Evolutionary conservation across 2,888 invertebrate genomes (phyloP).

Genomic region (Scaptomyza tumidula): DNA sequence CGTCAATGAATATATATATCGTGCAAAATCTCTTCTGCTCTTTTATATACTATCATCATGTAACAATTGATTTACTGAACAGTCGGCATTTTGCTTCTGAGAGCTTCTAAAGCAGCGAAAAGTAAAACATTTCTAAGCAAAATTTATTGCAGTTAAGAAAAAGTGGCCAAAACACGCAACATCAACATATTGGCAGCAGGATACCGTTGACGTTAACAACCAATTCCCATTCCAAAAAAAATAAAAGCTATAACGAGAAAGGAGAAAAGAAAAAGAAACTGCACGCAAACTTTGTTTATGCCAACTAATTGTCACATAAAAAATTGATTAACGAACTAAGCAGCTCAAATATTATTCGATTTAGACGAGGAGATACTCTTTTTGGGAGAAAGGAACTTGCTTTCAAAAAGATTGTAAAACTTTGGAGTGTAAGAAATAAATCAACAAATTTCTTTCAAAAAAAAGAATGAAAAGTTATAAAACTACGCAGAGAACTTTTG

Average conservation of each 20-base stretch:
- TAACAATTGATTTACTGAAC: constrained; percentile 43
- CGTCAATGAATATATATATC: constrained; percentile 11
- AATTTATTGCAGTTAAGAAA: constrained; percentile 40
- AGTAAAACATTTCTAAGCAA: constrained; percentile 50
- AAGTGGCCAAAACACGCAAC: constrained; percentile 66
- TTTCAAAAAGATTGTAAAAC: not conserved
- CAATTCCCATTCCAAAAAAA: not conserved
- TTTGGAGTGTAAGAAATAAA: too few species aligned
- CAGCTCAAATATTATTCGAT: not conserved
- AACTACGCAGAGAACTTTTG: too few species aligned
- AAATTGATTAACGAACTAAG: constrained; percentile 33
- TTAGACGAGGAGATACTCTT: not conserved
- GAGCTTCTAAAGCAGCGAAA: constrained; percentile 7
- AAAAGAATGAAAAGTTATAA: not conserved
- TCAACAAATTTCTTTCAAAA: too few species aligned
- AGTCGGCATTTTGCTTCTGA: constrained; percentile 19
- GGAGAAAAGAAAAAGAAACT: not conserved
- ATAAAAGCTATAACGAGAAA: not conserved
- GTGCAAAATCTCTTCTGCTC: constrained; percentile 18
- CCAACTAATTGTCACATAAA: constrained; percentile 66
- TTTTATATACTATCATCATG: constrained; percentile 18
- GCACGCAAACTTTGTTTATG: constrained; percentile 65
- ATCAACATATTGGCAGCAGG: constrained; percentile 52
- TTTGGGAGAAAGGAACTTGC: not conserved
- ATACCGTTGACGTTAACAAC: constrained; percentile 64